These are phyloP conservation scores for Osmerus mordax DNA, from an alignment of 2,113 vertebrate species.

Conservation along the genomic window DNA sequence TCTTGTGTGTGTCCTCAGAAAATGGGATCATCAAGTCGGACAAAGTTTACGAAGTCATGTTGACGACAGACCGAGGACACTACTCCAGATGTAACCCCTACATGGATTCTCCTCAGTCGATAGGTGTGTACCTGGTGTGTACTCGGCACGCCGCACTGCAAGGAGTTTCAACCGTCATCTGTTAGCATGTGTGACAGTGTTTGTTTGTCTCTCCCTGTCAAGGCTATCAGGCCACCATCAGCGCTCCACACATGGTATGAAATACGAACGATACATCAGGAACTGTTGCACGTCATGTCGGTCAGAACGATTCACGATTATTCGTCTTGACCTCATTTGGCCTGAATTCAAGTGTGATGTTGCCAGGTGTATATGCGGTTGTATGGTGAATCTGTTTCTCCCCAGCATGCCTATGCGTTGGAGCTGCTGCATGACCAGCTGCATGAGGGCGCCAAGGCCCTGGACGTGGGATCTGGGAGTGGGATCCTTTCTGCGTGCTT, in stretches of 20 bases:
- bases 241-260: slow-evolving; percentile 98
- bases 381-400: not conserved
- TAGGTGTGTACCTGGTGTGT: slow-evolving; percentile 75
- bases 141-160: not conserved
- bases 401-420: slow-evolving; percentile 93
- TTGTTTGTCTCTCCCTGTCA: slow-evolving; percentile 42
- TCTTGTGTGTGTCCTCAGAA: slow-evolving; percentile 72
- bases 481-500: slow-evolving; percentile 96
- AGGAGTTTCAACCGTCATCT: not conserved
- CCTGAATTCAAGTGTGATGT: not conserved
- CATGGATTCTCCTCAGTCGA: slow-evolving; percentile 98
- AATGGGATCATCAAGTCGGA: slow-evolving; percentile 99
- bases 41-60: slow-evolving; percentile 97
- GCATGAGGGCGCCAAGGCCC: slow-evolving; percentile 93
- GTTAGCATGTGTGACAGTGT: slow-evolving; percentile 4
- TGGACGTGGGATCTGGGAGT: slow-evolving; percentile 97
- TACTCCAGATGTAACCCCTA: slow-evolving; percentile 97
- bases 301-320: not conserved
- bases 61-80: slow-evolving; percentile 90
- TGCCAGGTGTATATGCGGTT: slow-evolving; percentile 24
- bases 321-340: not conserved
- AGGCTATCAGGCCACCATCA: slow-evolving; percentile 99
- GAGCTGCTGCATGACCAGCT: slow-evolving; percentile 95
- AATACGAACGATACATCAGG: slow-evolving; percentile 19
- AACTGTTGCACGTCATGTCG: slow-evolving; percentile 15